A percentile compares a stretch with the other conserved stretches of the same genome.
phyloP scores from a whole-genome alignment of 2,797 vertebrate species.

The Sebastes umbrosus region DNA sequence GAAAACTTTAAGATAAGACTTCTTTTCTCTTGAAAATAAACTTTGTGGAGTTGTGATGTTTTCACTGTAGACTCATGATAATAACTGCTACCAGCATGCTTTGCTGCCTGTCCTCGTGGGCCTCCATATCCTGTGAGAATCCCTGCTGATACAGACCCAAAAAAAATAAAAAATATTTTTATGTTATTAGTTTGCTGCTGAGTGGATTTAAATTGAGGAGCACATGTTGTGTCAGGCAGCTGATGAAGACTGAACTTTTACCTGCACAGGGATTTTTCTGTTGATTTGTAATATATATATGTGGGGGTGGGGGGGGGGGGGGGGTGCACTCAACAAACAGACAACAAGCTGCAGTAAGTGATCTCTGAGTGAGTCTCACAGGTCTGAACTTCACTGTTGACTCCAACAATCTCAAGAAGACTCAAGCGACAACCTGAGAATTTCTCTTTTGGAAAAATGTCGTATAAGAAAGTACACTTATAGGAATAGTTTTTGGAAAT shows the following conservation, averaged over 20 bases:
- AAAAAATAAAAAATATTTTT: not conserved
- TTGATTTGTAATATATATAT: not conserved
- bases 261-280: not conserved
- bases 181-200: not conserved
- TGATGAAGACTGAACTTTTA: not conserved
- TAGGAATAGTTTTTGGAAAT: not conserved
- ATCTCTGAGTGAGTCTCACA: not conserved
- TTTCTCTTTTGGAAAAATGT: not conserved
- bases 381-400: not conserved
- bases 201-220: not conserved
- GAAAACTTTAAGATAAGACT: conserved; percentile 6
- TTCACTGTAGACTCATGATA: not conserved
- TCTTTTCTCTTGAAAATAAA: not conserved
- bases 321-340: not conserved
- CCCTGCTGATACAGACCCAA: not conserved
- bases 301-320: not conserved
- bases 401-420: not conserved
- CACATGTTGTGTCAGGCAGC: not conserved
- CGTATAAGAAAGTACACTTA: not conserved
- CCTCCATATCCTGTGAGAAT: not conserved
- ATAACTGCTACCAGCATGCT: conserved; percentile 18
- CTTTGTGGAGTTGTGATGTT: not conserved
- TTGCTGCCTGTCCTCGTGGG: not conserved
- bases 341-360: not conserved
- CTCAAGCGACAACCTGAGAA: not conserved